Percentiles rank a stretch among this genome's conserved stretches.
Evolutionary conservation across 2,797 vertebrate genomes (phyloP).

Genomic region (Lagodon rhomboides): DNA sequence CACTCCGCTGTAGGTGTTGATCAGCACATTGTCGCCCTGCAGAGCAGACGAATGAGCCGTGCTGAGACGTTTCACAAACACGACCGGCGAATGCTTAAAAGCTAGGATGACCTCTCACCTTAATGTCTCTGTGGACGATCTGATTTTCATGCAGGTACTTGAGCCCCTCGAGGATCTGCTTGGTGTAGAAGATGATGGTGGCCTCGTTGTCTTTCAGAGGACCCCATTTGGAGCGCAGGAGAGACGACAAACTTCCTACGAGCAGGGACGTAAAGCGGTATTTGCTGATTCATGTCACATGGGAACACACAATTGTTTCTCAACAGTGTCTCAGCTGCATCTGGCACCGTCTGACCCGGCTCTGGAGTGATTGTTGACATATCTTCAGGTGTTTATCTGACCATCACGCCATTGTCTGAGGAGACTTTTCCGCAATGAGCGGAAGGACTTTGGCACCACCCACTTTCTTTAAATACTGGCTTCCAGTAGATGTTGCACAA

Average conservation of each 20-base stretch:
- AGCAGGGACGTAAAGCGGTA: neutral
- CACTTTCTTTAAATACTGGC: slow-evolving; percentile 44
- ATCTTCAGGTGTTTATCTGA: neutral
- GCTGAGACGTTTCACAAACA: neutral
- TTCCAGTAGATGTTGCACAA: slow-evolving; percentile 46
- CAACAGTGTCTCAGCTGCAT: neutral
- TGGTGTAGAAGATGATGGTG: slow-evolving; percentile 94
- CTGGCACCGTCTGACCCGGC: neutral
- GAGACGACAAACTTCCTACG: slow-evolving; percentile 92
- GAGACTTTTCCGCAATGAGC: slow-evolving; percentile 5
- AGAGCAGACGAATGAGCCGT: slow-evolving; percentile 27
- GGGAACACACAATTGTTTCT: neutral
- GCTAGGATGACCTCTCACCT: slow-evolving; percentile 79
- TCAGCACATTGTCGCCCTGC: slow-evolving; percentile 95
- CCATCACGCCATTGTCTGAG: neutral
- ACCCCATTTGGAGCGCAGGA: slow-evolving; percentile 94
- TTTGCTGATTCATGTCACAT: neutral
- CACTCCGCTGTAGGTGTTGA: slow-evolving; percentile 95
- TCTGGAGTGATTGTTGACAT: neutral
- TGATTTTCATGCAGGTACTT: slow-evolving; percentile 93
- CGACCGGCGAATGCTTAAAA: neutral
- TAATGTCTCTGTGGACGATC: slow-evolving; percentile 95
- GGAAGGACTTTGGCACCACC: slow-evolving; percentile 33
- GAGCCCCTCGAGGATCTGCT: slow-evolving; percentile 93
- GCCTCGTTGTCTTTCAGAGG: slow-evolving; percentile 94